Conservation (phyloP, 2,797 vertebrate species). For the Cottoperca gobio region DNA sequence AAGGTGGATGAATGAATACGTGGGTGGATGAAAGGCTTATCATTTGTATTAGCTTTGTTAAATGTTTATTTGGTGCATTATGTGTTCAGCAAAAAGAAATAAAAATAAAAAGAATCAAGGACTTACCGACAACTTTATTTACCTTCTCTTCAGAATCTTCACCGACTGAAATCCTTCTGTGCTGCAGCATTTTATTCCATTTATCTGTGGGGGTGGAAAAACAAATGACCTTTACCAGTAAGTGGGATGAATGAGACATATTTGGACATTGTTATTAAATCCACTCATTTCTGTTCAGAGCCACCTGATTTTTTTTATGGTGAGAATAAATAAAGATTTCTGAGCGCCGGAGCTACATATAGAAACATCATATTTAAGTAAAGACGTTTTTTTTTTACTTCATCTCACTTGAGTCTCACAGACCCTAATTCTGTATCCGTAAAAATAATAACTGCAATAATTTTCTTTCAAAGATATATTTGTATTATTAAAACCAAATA, state of each 20-base stretch:
- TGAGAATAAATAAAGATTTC: not conserved
- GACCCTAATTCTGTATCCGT: not conserved
- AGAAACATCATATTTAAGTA: not conserved
- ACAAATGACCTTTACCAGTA: constrained; percentile 28
- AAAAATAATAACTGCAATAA: not conserved
- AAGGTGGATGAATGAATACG: not conserved
- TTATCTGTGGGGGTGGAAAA: constrained; percentile 13
- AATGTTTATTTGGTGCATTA: not conserved
- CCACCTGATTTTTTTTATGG: constrained; percentile 1
- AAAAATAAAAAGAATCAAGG: not conserved
- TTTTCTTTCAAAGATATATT: not conserved
- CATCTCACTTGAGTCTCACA: not conserved
- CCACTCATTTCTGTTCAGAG: constrained; percentile 12
- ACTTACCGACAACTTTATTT: not conserved
- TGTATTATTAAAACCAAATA: not conserved
- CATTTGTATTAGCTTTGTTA: not conserved
- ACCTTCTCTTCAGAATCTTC: constrained; percentile 6
- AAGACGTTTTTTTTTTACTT: not conserved
- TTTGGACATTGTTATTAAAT: constrained; percentile 24
- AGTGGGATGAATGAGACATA: constrained; percentile 26
- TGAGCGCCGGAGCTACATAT: not conserved
- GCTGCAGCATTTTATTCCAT: constrained; percentile 1
- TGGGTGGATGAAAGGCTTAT: not conserved
- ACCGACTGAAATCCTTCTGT: constrained; percentile 4
- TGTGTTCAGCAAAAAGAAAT: not conserved